Evolutionary conservation across 2,113 vertebrate genomes (phyloP).

Genomic region (Thalassarche chlororhynchos): DNA sequence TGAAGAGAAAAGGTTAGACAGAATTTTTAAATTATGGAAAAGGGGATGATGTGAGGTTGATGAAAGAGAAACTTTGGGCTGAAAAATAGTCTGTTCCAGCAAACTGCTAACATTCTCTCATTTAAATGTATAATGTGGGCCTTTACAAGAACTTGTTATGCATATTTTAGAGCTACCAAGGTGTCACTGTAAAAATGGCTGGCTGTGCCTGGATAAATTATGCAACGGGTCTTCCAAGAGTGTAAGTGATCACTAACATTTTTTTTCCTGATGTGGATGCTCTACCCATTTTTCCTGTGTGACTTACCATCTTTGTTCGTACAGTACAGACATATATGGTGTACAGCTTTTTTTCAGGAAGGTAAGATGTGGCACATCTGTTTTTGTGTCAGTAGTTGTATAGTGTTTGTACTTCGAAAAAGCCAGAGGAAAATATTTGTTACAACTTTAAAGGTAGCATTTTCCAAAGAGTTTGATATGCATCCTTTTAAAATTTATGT

Average conservation of each 20-base stretch:
- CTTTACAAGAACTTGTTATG: background rate
- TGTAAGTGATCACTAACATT: background rate
- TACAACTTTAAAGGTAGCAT: background rate
- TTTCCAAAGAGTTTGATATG: background rate
- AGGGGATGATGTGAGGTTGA: background rate
- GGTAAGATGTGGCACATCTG: background rate
- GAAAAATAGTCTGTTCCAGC: background rate
- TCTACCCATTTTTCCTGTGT: background rate
- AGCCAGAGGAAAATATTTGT: background rate
- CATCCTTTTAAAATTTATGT: background rate
- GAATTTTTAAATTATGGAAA: background rate
- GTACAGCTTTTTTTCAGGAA: background rate
- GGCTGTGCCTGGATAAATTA: background rate
- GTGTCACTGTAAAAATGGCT: constrained; percentile 6
- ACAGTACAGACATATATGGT: background rate
- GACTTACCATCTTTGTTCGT: background rate
- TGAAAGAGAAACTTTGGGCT: background rate
- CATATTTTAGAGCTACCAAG: background rate
- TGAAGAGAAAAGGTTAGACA: background rate
- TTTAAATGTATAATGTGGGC: background rate
- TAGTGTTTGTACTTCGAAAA: background rate
- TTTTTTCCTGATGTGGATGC: background rate
- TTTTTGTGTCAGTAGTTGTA: background rate
- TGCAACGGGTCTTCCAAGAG: background rate
- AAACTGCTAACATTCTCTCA: background rate